phyloP scores from a whole-genome alignment of 1,140 invertebrate genomes.

The Berghia stephanieae region DNA sequence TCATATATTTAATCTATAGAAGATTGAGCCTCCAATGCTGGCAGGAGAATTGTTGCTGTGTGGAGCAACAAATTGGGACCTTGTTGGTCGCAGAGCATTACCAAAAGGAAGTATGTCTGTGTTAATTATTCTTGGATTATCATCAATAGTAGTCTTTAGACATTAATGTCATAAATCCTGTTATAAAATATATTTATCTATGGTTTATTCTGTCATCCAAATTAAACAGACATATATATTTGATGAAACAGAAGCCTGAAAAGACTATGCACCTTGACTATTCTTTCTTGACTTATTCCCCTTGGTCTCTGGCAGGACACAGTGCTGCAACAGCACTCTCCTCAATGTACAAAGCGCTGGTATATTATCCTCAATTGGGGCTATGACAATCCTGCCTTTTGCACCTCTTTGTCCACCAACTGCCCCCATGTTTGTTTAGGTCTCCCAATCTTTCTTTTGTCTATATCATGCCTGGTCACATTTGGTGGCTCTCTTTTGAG shows the following conservation, averaged over 20 bases:
- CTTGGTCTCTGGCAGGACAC: no score
- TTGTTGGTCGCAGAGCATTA: constrained; percentile 73
- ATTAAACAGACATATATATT: not conserved
- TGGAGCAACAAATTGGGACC: constrained; percentile 78
- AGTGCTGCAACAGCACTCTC: no score
- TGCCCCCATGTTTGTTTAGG: no score
- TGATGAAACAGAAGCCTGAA: no score
- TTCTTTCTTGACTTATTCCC: no score
- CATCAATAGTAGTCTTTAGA: not conserved
- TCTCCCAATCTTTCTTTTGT: not conserved
- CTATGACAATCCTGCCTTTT: no score
- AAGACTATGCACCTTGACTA: no score
- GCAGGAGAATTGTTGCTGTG: constrained; percentile 73
- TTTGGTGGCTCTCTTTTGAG: not conserved
- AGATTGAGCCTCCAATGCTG: constrained; percentile 70
- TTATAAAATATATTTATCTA: not conserved
- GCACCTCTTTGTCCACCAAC: no score
- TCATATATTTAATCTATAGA: constrained; percentile 51
- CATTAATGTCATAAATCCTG: not conserved
- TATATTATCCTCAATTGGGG: no score
- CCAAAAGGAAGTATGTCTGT: constrained; percentile 70
- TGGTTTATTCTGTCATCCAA: not conserved
- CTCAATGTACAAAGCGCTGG: no score
- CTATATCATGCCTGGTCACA: not conserved
- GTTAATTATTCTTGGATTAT: not conserved